Evolutionary conservation across 2,113 vertebrate species (phyloP), one percentile per base, ranked within the genome.

Genomic region (Panthera uncia): DNA sequence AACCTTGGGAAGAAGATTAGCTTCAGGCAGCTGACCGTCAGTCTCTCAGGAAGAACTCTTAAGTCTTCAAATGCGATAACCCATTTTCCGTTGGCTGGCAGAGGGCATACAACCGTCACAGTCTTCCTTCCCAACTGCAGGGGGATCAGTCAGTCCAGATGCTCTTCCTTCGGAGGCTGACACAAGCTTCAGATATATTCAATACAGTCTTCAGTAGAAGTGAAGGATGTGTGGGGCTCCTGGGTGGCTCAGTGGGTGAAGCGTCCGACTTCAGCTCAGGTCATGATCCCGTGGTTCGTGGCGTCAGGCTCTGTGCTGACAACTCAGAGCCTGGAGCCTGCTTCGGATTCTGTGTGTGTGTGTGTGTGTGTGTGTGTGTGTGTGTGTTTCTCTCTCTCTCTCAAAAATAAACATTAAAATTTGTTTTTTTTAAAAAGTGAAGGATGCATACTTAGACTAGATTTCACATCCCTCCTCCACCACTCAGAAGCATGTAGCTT

Each of bases 401-500:
- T 55, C 52, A 55, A 55, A 55, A 18, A 55, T 55, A 55, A 55
- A 18, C 52, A 55, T 55, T 55, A 55, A 55, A 41, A 7, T 1
- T 1, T 1, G 1, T 45, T 55, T 55, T 18, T 55, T 55, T 55
- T 55, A 1, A 18, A 16, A 55, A 55, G 52, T 57, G 13, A 33
- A 52, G 4, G 18, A 27, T 52, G n/a, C n/a, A 10, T 1, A 3
- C 4, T 78, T 69, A 16, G 19, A 33, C 9, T 74, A 7, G 5
- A 16, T 69, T 95, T 82, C 15, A 48, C 3, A 15, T 29, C 8
- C 10, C 12, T 68, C 1, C 14, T 27, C 29, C 41, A 52, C 10
- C 11, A 25, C 25, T 71, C 12, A n/a, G 21, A 15, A n/a, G 5
- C 13, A 13, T 14, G 3, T 0, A 5, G 33, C 1, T n/a, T 25